Base-by-base conservation (phyloP, 2,113 vertebrate genomes). In the Crotalus viridis region DNA sequence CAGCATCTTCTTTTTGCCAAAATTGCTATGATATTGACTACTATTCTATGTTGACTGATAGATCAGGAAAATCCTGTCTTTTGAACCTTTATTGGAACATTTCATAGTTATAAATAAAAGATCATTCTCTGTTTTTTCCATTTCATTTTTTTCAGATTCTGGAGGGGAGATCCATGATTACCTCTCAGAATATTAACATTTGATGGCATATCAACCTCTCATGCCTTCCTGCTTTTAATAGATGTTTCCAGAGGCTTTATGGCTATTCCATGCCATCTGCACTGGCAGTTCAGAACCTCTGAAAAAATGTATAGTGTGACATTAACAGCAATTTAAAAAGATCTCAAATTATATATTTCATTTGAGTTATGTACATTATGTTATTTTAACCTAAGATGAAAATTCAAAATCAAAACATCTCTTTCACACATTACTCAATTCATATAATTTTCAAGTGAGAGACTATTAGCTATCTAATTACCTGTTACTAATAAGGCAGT, bases 401-500 rank as follows among this genome's bases (percentile, higher is more conserved):
- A 93, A 90, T 90, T 64, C 8, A 93, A 86, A 90, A 86, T 28
- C 43, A n/a, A 90, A 86, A 64, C 43, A n/a, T 2, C 8, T 90
- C 33, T 46, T 90, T 93, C 33, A 54, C 51, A 81, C 24, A 59
- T 86, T 74, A 89, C 24, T 48, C 54, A 90, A 43, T 90, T 52
- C 56, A 52, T 54, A 54, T 7, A 59, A 55, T 64, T 52, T 64
- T 81, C 74, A 86, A 90, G 28, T 86, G 48, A 90, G 64, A 87
- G 8, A 64, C 8, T 90, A 90, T 90, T 93, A 61, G 55, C 55
- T 61, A 57, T 57, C 87, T 85, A 90, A 74, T 89, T 93, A 99
- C 99, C 99, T 48, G 98, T 99, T 64, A 99, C 97, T 8, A 99
- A 57, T 93, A 99, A 93, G 92, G 26, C 98, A 74, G 98, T 98